Evolutionary conservation across 2,797 vertebrate genomes (phyloP).

Genomic region (Ptychadena robeensis): DNA sequence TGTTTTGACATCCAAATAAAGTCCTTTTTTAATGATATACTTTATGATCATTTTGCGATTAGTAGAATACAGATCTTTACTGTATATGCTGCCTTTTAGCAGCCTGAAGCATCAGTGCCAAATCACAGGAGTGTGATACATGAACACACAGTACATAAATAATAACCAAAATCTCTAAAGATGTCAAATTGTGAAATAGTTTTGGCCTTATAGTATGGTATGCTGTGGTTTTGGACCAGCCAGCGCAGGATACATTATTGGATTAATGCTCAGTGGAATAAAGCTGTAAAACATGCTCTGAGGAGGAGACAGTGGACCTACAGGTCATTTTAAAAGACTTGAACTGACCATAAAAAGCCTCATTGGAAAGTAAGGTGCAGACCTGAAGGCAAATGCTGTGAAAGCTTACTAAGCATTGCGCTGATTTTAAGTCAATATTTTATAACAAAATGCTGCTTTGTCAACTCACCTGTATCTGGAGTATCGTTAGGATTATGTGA

Average conservation of each 20-base stretch:
- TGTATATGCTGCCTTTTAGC: too few species aligned
- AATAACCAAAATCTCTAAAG: not conserved
- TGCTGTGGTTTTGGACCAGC: not conserved
- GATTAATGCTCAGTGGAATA: not conserved
- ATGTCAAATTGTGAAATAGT: not conserved
- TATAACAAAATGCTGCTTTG: slow-evolving; percentile 21
- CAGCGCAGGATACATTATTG: not conserved
- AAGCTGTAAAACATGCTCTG: not conserved
- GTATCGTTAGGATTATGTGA: slow-evolving; percentile 37
- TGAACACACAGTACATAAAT: not conserved
- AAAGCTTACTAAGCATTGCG: slow-evolving; percentile 7
- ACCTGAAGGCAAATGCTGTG: not conserved
- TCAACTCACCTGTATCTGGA: slow-evolving; percentile 26
- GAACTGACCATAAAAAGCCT: not conserved
- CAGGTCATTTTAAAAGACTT: not conserved
- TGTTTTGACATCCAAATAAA: too few species aligned
- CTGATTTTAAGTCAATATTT: slow-evolving; percentile 40
- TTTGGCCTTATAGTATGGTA: not conserved
- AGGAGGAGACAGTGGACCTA: not conserved
- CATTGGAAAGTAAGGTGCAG: not conserved
- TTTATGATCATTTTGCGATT: too few species aligned
- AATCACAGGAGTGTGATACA: not conserved
- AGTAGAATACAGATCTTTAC: too few species aligned
- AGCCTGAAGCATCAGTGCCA: too few species aligned
- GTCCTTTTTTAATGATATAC: too few species aligned